Conservation (phyloP, 2,113 vertebrate species). For the Alethe diademata region DNA sequence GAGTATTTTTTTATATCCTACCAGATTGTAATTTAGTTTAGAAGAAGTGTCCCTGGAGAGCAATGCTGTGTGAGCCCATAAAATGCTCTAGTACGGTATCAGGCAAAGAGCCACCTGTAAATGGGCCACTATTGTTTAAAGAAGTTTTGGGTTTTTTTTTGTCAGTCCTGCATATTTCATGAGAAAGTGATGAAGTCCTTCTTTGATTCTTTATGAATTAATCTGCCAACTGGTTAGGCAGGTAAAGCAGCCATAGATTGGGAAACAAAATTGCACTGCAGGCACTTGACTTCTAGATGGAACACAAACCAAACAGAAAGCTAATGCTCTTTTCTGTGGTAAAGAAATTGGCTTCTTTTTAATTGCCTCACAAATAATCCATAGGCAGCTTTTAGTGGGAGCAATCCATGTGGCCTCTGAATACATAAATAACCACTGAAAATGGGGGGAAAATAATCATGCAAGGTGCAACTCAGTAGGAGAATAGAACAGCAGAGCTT, state of each 20-base stretch:
- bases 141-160: background rate
- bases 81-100: background rate
- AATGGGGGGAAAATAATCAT: background rate
- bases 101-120: background rate
- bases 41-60: slow-evolving; percentile 17
- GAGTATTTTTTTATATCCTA: slow-evolving; percentile 34
- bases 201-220: slow-evolving; percentile 31
- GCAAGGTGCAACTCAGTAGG: background rate
- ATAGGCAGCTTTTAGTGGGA: slow-evolving; percentile 25
- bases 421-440: background rate
- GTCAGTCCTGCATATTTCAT: slow-evolving; percentile 20
- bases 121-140: slow-evolving; percentile 11
- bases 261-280: slow-evolving; percentile 6
- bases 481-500: background rate
- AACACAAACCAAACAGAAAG: slow-evolving; percentile 40
- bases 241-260: slow-evolving; percentile 20
- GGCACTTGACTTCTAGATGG: background rate
- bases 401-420: background rate
- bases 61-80: background rate
- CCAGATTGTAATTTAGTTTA: slow-evolving; percentile 43
- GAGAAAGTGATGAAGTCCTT: background rate
- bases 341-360: slow-evolving; percentile 32
- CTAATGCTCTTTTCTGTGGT: background rate
- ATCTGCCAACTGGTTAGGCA: slow-evolving; percentile 22
- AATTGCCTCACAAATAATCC: slow-evolving; percentile 57